Evolutionary conservation across 2,888 invertebrate species (phyloP).

Genomic region (Apamea crenata): DNA sequence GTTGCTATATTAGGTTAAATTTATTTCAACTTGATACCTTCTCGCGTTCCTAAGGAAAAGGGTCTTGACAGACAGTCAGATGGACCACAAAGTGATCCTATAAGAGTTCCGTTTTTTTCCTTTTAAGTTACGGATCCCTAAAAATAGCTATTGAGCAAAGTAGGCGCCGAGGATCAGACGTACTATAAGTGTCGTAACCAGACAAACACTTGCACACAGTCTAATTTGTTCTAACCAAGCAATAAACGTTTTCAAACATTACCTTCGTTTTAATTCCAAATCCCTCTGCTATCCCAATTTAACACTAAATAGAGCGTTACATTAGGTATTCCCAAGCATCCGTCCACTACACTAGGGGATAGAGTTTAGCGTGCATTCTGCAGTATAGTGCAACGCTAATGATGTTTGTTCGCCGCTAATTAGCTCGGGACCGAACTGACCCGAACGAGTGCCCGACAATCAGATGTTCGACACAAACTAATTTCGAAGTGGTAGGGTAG

Average conservation of each 20-base stretch:
- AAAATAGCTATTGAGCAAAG: background rate
- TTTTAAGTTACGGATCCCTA: background rate
- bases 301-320: constrained; percentile 43
- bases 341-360: constrained; percentile 26
- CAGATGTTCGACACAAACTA: constrained; percentile 73
- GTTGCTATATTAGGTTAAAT: background rate
- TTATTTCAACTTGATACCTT: background rate
- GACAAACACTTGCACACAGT: background rate
- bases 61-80: background rate
- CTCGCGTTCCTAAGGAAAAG: background rate
- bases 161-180: background rate
- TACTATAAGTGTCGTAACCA: background rate
- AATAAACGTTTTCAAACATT: constrained; percentile 21
- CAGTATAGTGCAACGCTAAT: constrained; percentile 59
- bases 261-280: constrained; percentile 39
- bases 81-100: background rate
- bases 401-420: constrained; percentile 67
- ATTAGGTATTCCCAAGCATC: constrained; percentile 57
- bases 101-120: background rate
- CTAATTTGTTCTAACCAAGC: constrained; percentile 14
- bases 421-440: constrained; percentile 60
- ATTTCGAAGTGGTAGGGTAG: constrained; percentile 63
- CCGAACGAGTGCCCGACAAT: constrained; percentile 72
- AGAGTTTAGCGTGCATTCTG: constrained; percentile 52
- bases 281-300: constrained; percentile 14